phyloP scores from a whole-genome alignment of 2,113 vertebrate species.

The Heliornis fulica region DNA sequence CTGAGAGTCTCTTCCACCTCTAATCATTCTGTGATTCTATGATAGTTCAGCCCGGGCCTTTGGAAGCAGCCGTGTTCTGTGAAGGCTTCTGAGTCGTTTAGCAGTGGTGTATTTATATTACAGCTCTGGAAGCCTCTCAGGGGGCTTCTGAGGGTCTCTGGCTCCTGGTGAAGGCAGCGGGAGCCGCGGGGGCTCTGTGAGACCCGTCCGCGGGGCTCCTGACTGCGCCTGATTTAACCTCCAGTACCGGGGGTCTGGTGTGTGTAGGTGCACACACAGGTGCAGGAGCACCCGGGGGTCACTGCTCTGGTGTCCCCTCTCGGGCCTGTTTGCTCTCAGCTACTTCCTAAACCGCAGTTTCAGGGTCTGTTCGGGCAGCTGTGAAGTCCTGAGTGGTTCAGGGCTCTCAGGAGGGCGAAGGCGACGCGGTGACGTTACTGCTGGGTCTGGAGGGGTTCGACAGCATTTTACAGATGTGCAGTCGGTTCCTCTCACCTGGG shows the following conservation, averaged over 20 bases:
- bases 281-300: not conserved
- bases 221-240: not conserved
- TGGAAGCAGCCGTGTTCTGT: fast-evolving
- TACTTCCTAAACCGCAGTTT: slow-evolving; percentile 56
- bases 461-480: not conserved
- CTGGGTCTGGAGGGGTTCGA: slow-evolving; percentile 16
- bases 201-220: not conserved
- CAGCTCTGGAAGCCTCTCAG: not conserved
- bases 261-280: not conserved
- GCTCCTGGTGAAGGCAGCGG: fast-evolving
- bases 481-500: not conserved
- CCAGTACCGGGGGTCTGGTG: not conserved
- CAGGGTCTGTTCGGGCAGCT: slow-evolving; percentile 57
- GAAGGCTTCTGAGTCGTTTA: not conserved
- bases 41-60: too few relatives aligned
- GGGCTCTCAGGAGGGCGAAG: not conserved
- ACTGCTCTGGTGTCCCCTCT: not conserved
- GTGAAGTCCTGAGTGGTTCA: slow-evolving; percentile 25
- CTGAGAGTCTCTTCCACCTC: too few relatives aligned
- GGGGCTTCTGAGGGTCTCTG: not conserved
- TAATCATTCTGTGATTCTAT: too few relatives aligned
- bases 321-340: slow-evolving; percentile 2
- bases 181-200: fast-evolving
- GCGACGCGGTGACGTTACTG: slow-evolving; percentile 43
- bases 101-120: not conserved